Base-by-base conservation (phyloP, 2,797 vertebrate genomes). In the Esox masquinongy region DNA sequence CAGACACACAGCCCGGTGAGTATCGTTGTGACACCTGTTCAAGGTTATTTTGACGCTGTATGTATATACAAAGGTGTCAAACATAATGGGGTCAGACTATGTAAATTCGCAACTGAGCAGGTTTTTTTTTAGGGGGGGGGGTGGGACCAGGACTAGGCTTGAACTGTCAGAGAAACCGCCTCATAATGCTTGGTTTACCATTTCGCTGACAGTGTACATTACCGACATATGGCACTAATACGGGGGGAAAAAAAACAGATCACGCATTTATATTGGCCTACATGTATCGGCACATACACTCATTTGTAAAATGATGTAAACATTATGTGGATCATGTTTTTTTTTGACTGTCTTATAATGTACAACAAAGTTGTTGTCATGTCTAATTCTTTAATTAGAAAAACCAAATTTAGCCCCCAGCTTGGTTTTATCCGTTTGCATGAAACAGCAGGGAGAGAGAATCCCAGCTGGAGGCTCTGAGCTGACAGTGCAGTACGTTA, bases 401-500 rank as follows among this genome's bases (percentile, higher is more conserved):
- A 50, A 19, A 61, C 67, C 64, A 19, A 74, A 73, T 80, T 86
- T 81, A 76, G 56, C 78, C 71, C 34, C 75, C 56, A 71, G 79
- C 75, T 47, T 56, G 67, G 71, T 66, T 63, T 78, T 72, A 34
- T 86, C 83, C 85, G 79, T 79, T 72, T 79, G 59, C 79, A 79
- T 72, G 72, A 70, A 81, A 16, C 70, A 73, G 24, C 68, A 12
- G 74, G 74, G 43, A 63, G 70, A 74, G 24, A 72, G 34, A 36
- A 74, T 50, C 82, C 79, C 78, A 78, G 78, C 79, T 34, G 80
- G 74, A 61, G 73, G 79, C 74, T 74, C 70, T 71, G 75, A 75
- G 86, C 84, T 85, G 82, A 88, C 77, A 39, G 39, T 76, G 82
- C 81, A 78, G 72, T 80, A 67, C 22, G 39, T 72, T 70, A 74